Base-by-base conservation (phyloP, 1,140 invertebrate species). In the Aphaenogaster rudis region DNA sequence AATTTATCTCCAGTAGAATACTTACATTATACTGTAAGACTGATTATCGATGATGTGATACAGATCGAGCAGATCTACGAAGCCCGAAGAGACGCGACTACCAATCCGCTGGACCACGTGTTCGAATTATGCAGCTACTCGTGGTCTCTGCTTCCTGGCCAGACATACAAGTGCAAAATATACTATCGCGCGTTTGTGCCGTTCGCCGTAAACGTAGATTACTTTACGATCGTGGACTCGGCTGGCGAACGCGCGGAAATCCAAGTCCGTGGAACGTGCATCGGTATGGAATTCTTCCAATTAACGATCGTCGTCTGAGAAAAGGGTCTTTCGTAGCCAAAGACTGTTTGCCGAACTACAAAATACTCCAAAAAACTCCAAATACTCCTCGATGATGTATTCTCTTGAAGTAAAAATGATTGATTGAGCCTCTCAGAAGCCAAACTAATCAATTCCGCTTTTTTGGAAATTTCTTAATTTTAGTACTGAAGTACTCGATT, bases 91-190 rank as follows among this genome's bases (percentile, higher is more conserved):
- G 93, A 94, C 67, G 71, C 90, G 5, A 78, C 66, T 17, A 93
- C 92, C 0, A 94, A 93, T 90, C 90, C 92, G 4, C 84, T 93
- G 54, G 93, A 94, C 67, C 78, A 91, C 52, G 93, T 93, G 21
- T 94, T 94, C 61, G 86, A 92, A 84, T 90, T 93, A 15, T 33
- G 86, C 11, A 74, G 88, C 59, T 93, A 93, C 66, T 89, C 88
- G 6, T 94, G 93, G 94, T 67, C 81, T 3, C 64, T 94, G n/a
- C 7, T 54, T 8, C 87, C 91, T 15, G 71, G 84, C 42, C 81
- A 90, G 33, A 71, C 82, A 69, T 92, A 85, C 15, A 52, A 88
- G 2, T 93, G 93, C 63, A 86, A 92, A n/a, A 90, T 94, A 52
- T 81, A 50, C 59, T 94, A 92, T 72, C 86, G 66, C 3, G 93